A percentile compares a stretch with the other conserved stretches of the same genome.
These are phyloP conservation scores for Nebria ingens DNA, from an alignment of 1,140 invertebrate genomes.

Conservation along the genomic window DNA sequence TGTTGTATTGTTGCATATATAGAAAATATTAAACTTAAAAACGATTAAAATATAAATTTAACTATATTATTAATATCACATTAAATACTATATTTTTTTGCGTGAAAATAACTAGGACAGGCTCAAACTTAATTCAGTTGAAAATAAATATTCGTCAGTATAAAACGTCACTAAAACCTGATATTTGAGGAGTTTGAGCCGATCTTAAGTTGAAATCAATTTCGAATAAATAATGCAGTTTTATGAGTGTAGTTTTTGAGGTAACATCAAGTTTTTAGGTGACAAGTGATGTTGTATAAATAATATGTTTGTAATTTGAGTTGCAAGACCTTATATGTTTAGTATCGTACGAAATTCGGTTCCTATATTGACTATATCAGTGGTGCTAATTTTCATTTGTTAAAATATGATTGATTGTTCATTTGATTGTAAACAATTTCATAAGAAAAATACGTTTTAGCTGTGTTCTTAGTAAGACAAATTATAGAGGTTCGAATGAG, in stretches of 20 bases:
- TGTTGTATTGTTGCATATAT: too few species aligned
- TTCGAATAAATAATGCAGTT: too few species aligned
- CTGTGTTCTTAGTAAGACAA: neutral
- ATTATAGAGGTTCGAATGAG: neutral
- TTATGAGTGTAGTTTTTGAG: too few species aligned
- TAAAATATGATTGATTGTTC: neutral
- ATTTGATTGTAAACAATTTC: constrained; percentile 5
- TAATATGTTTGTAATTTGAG: neutral
- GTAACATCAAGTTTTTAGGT: too few species aligned
- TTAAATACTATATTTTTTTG: neutral
- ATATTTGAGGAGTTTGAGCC: too few species aligned
- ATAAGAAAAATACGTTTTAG: constrained; percentile 6
- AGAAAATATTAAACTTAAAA: too few species aligned
- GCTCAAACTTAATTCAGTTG: too few species aligned
- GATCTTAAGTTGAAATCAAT: too few species aligned
- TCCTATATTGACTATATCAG: constrained; percentile 4
- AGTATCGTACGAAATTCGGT: neutral
- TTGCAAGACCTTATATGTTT: neutral
- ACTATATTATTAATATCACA: neutral
- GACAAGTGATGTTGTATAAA: too few species aligned
- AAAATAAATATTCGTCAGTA: too few species aligned
- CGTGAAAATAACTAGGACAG: too few species aligned
- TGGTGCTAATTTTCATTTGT: neutral
- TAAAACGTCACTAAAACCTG: too few species aligned
- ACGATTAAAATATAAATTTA: neutral